phyloP scores from a whole-genome alignment of 2,797 vertebrate genomes.

The Agapornis canus region DNA sequence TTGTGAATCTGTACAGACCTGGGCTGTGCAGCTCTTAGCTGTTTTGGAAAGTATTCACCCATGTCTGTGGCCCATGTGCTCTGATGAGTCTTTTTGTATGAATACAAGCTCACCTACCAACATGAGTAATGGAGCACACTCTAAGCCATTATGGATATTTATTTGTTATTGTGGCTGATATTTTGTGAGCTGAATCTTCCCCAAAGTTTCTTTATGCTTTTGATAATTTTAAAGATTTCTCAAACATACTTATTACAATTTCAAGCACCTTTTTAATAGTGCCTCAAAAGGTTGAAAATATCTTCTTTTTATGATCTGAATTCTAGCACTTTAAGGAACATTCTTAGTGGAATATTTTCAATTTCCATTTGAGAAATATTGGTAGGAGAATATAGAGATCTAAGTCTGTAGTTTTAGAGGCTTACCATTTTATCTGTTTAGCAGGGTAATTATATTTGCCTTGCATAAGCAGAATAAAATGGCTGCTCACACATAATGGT shows the following conservation, averaged over 20 bases:
- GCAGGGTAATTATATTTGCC: neutral
- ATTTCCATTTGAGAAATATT: neutral
- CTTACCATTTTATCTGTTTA: neutral
- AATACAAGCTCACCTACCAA: neutral
- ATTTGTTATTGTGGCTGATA: neutral
- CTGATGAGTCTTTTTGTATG: neutral
- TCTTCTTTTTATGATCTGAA: neutral
- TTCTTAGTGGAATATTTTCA: neutral
- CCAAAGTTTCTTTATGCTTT: neutral
- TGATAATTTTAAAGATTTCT: neutral
- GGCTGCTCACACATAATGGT: neutral
- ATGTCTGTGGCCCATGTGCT: neutral
- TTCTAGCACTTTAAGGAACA: neutral
- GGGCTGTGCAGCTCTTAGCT: neutral
- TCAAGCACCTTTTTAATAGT: neutral
- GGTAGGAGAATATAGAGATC: neutral
- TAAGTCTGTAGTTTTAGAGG: neutral
- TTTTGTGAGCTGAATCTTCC: neutral
- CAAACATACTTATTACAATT: neutral
- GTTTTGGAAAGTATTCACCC: neutral
- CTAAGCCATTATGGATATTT: neutral
- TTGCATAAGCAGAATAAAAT: neutral
- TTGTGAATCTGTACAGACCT: neutral
- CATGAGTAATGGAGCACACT: neutral
- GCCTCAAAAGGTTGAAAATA: neutral